Base-by-base conservation (phyloP, 2,888 invertebrate species). In the Latrodectus hesperus region DNA sequence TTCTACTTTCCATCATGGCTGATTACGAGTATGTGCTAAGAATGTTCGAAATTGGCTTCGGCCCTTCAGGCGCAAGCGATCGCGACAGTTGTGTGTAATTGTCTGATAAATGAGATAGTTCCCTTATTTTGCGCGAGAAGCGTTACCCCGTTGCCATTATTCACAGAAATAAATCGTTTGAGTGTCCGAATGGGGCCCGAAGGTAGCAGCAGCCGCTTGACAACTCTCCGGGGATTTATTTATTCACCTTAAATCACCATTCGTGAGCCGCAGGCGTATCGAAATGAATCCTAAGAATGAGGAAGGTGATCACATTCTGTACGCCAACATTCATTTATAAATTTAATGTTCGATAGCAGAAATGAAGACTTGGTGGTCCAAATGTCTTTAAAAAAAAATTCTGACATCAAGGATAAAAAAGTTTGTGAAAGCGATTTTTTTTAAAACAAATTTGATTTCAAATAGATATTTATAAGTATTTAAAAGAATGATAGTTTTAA, bases 241-340 rank as follows among this genome's bases (percentile, higher is more conserved):
- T 65, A 65, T 65, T 11, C 51, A 17, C 17, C 22, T 11, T 52
- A 49, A 49, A 52, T 72, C 17, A 49, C 49, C 51, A 17, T 73
- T 73, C 55, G 12, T 53, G 52, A 26, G 53, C 73, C 17, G 52
- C 26, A 22, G 55, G 73, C 55, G 55, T 53, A 53, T 14, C 65
- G 65, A 49, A 17, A 65, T 17, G 76, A 60, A 76, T 76, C 51
- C 65, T 64, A 65, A 76, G 76, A 76, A 76, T 76, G 76, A 76
- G 76, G 76, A 76, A 76, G 65, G 76, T 10, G n/a, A 16, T 16
- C n/a, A n/a, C 14, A n/a, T 12, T 16, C n/a, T 60, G 60, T 12
- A n/a, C 60, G n/a, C n/a, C n/a, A 60, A 60, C 60, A n/a, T 12
- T n/a, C 14, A 16, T n/a, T 60, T 16, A 60, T 60, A 60, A n/a